Base-by-base conservation (phyloP, 1,140 invertebrate species). In the Prorops nasuta region DNA sequence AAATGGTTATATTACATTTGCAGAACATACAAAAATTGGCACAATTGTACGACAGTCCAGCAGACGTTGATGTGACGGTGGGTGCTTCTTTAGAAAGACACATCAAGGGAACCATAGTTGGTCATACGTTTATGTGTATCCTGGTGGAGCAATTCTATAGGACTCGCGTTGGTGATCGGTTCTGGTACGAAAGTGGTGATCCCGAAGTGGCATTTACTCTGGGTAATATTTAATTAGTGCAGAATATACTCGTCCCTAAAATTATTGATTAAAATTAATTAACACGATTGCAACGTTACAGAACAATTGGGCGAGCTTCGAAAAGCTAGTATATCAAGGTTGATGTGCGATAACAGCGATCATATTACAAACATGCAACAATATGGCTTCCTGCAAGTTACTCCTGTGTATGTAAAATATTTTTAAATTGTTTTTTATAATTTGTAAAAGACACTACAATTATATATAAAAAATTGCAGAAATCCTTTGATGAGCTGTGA, bases 91-190 rank as follows among this genome's bases (percentile, higher is more conserved):
- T 94, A 14, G 95, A 98, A 72, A 67, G 63, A 1, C 85, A 87
- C 44, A 83, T 94, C 0, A 80, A 84, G 1, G 90, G 87, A 1
- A 86, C 91, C 0, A 74, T 94, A 9, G 80, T 88, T 3, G 96
- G 95, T 0, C 94, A 94, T 2, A 97, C 94, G 0, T 96, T 96
- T 78, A 81, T 92, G 1, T 96, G 93, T 60, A 90, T 98, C 43
- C 76, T 98, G 1, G 86, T 84, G 0, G 89, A 90, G 64, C 94
- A 97, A 72, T 96, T 98, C 71, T 90, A 87, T 60, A 79, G 87
- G 49, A 87, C 90, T 0, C 83, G 92, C 64, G 84, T 86, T 7
- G 91, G 89, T 6, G 92, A 96, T 71, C 78, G 91, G 48, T 89
- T 79, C 70, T 96, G 90, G 84, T 95, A 84, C 63, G 91, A 94